Base-by-base conservation (phyloP, 1,140 invertebrate species). In the Drosophila pachea region DNA sequence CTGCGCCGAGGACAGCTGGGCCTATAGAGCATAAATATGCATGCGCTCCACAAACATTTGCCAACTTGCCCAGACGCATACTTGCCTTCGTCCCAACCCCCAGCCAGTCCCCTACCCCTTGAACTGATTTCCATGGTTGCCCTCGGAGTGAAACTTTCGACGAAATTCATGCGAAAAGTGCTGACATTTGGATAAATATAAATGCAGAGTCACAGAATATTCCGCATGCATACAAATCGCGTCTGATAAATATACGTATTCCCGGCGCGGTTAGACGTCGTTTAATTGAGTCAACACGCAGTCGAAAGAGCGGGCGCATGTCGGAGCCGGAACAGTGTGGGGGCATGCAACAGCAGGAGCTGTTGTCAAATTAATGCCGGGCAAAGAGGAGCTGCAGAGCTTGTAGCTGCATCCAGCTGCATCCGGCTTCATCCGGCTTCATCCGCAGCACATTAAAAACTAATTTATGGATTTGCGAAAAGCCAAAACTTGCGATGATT, bases 121-220 rank as follows among this genome's bases (percentile, higher is more conserved):
- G 38, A 7, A 29, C 7, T 0, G 12, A 29, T 16, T 12, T 32
- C 36, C 47, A 22, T 3, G 22, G 1, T 22, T 3, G 22, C 8
- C 32, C n/a, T 9, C 4, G 35, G 36, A 32, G 36, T 45, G 53
- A 53, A 71, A 55, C 56, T 71, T 71, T 48, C 55, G 56, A 33
- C 60, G 38, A 76, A 84, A 86, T 86, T 76, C 81, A 79, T 79
- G 81, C 48, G 81, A 86, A 79, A 86, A 60, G 61, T 86, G 79
- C 79, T 84, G 79, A 84, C 76, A 84, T 86, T 84, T 71, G 48
- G 58, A 78, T 73, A 84, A 79, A 79, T 69, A 84, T 86, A 86
- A 86, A 86, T 86, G 79, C 79, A 70, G 60, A 66, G 79, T 83
- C 81, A 84, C 40, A 33, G 70, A 74, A 64, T 73, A 83, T 78